Evolutionary conservation across 37 sponge, comb jelly and placozoan genomes (phyloP), one percentile per base, ranked within the genome.

Genomic region (Cladorhizidae sp.): DNA sequence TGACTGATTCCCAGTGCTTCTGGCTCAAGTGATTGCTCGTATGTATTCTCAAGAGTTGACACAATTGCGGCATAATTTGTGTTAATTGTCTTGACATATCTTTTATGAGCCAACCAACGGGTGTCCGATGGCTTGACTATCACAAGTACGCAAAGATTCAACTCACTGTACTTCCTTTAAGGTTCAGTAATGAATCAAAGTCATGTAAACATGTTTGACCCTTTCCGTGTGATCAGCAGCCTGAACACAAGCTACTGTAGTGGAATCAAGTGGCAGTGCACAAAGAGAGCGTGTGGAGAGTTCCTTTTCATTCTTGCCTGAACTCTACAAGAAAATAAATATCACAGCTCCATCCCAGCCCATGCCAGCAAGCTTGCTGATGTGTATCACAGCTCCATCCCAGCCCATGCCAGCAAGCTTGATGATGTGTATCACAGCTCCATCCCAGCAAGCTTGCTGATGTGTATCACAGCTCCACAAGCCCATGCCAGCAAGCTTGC

Each of bases 231-330:
- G 15, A 72, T 86, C 79, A 42, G 74, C 87, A 73, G 87, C 80
- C 43, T 86, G 80, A 62, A 87, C 88, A 81, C 88, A 87, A 50
- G 88, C 81, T 58, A 87, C 41, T 74, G 88, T 35, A 87, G 71
- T 58, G 75, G 79, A 51, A 70, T 70, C 57, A 70, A 80, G 38
- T 80, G 81, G 71, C 81, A 80, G 70, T 80, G 81, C 56, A 80
- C 69, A 80, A 87, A 87, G 29, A 81, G 29, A 59, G 76, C 75
- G 74, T 87, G 81, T 40, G 82, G 88, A 75, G 82, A 76, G 42
- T 37, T 26, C 67, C 67, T 87, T 54, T 81, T 80, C 28, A 81
- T 62, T 81, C 81, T 56, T 56, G 82, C 65, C 56, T 75, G 81
- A 59, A 81, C 69, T 43, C 72, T 82, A 67, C 8, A 12, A 12